phyloP scores from a whole-genome alignment of 2,888 invertebrate genomes.

The Oscheius sp. region DNA sequence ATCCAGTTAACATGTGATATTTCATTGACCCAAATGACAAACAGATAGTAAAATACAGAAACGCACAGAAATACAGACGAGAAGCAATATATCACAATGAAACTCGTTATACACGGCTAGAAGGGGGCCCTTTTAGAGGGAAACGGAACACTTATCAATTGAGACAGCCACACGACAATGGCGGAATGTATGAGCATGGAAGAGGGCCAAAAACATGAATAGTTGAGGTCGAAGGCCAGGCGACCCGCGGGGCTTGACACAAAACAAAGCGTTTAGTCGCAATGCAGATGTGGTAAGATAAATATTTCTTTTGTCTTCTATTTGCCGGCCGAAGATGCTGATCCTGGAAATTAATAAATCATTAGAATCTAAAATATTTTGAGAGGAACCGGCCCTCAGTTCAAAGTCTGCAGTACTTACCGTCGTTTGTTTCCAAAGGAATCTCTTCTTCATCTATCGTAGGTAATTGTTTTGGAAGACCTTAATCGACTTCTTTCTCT shows the following conservation, averaged over 20 bases:
- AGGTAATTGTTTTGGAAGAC: conserved; percentile 15
- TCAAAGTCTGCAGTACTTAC: neutral
- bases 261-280: conserved; percentile 33
- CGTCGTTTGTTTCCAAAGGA: neutral
- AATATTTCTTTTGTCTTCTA: conserved; percentile 8
- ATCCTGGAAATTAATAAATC: neutral
- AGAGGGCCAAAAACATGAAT: conserved; percentile 32
- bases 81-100: too few relatives aligned
- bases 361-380: too few relatives aligned
- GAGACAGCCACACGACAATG: neutral
- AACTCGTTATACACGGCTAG: too few relatives aligned
- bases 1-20: too few relatives aligned
- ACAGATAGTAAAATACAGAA: too few relatives aligned
- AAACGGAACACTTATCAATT: conserved; percentile 3
- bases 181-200: conserved; percentile 26
- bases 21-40: too few relatives aligned
- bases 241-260: conserved; percentile 24
- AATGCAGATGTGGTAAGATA: conserved; percentile 29
- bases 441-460: conserved; percentile 28
- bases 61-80: too few relatives aligned
- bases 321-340: neutral
- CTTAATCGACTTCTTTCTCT: neutral
- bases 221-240: conserved; percentile 21
- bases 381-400: too few relatives aligned
- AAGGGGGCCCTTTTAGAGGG: neutral